phyloP scores from a whole-genome alignment of 2,888 invertebrate species.

The Torymus auratus region DNA sequence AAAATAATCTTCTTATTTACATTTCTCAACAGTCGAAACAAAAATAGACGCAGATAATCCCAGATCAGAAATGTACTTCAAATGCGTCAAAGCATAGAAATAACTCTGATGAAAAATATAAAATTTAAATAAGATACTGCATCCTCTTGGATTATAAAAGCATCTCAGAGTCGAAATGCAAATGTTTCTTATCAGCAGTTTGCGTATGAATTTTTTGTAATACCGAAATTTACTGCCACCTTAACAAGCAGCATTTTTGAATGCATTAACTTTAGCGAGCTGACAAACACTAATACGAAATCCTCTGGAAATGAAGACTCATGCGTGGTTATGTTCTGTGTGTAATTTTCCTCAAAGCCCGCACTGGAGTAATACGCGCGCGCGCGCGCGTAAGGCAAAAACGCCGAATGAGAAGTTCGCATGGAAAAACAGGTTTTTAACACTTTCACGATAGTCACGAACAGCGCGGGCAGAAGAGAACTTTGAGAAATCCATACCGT shows the following conservation, averaged over 20 bases:
- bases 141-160: constrained; percentile 18
- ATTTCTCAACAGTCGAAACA: no score
- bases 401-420: constrained; percentile 30
- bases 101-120: constrained; percentile 2
- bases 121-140: constrained; percentile 32
- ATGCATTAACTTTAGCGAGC: constrained; percentile 26
- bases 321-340: background rate
- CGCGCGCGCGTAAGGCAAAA: constrained; percentile 22
- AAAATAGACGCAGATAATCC: no score
- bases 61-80: background rate
- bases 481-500: constrained; percentile 58
- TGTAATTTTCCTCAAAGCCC: constrained; percentile 29
- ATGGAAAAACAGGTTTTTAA: constrained; percentile 56
- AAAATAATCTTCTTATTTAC: no score
- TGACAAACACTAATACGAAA: constrained; percentile 49
- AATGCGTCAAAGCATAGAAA: background rate
- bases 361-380: background rate
- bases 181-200: constrained; percentile 43
- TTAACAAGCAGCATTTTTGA: constrained; percentile 9
- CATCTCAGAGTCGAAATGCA: constrained; percentile 21
- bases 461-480: constrained; percentile 43
- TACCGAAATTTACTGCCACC: constrained; percentile 43
- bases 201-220: constrained; percentile 21
- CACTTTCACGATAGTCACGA: constrained; percentile 39
- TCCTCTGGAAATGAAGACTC: background rate